Evolutionary conservation across 2,888 invertebrate genomes (phyloP), one percentile per base, ranked within the genome.

Genomic region (Adelphocoris suturalis): DNA sequence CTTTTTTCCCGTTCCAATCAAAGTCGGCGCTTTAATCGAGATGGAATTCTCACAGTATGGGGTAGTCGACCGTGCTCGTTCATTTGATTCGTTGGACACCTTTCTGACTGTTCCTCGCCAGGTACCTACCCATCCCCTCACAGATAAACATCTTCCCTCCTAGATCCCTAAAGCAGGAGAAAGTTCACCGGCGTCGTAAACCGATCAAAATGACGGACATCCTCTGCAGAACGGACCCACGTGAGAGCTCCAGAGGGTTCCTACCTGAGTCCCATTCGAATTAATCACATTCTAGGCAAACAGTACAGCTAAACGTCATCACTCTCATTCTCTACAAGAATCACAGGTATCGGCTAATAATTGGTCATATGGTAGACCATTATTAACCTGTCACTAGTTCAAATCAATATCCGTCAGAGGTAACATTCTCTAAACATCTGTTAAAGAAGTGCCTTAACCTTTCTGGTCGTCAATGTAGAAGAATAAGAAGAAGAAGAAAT

Each of bases 141-240:
- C n/a, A 76, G 84, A 84, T 84, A 84, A 84, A 55, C 52, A 84
- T 84, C 84, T 84, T 52, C 16, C 13, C 52, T 23, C 48, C 13
- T 75, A 19, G n/a, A 27, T 12, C 19, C 12, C 28, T 37, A 7
- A 37, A 27, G 23, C 16, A 19, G 19, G 75, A 4, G 19, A 75
- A 28, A 13, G 16, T n/a, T 37, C 27, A 27, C 37, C 23, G 52
- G 19, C 48, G 84, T 84, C 84, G 84, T 84, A 84, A 84, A 84
- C 84, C 84, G 84, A 84, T 84, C 84, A 52, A 84, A 55, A 55
- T 84, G 84, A 84, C 55, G 84, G 84, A 84, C 84, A 84, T 19
- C 23, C 46, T 81, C 37, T n/a, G 16, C 57, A 57, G n/a, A 16
- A 57, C 14, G 57, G n/a, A 57, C 57, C 57, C 57, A 57, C 57